Evolutionary conservation across 2,888 invertebrate genomes (phyloP).

Genomic region (Chaetogeoica ovagalla): DNA sequence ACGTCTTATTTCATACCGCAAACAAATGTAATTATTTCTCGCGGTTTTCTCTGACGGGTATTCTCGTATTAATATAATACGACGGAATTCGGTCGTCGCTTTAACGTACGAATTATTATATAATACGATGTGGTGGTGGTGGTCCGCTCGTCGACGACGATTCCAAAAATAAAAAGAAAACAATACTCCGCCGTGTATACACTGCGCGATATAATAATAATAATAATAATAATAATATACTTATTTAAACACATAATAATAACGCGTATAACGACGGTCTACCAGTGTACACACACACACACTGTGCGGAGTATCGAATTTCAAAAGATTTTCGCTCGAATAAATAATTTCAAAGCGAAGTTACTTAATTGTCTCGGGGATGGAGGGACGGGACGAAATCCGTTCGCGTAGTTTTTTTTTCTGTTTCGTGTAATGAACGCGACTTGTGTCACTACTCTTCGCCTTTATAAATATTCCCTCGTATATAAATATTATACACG

Average conservation of each 20-base stretch:
- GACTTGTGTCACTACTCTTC: neutral
- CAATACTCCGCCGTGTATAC: too few relatives aligned
- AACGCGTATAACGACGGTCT: neutral
- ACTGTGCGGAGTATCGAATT: neutral
- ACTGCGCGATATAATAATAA: too few relatives aligned
- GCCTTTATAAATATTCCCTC: neutral
- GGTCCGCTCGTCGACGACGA: too few relatives aligned
- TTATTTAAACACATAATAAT: neutral
- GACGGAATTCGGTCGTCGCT: too few relatives aligned
- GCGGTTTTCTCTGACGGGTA: too few relatives aligned
- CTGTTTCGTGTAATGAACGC: neutral
- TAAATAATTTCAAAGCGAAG: conserved; percentile 1
- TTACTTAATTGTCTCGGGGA: neutral
- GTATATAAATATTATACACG: neutral
- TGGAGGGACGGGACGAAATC: neutral
- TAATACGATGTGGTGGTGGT: too few relatives aligned
- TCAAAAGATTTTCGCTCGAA: conserved; percentile 17
- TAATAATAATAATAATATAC: neutral
- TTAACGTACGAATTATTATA: too few relatives aligned
- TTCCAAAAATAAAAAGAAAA: too few relatives aligned
- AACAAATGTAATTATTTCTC: too few relatives aligned
- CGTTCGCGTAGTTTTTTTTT: neutral
- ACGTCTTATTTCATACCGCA: too few relatives aligned
- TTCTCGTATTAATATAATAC: too few relatives aligned
- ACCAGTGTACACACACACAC: neutral